A percentile compares a stretch with the other conserved stretches of the same genome.
Conservation (phyloP, 1,140 invertebrate species). For the Araneus ventricosus region DNA sequence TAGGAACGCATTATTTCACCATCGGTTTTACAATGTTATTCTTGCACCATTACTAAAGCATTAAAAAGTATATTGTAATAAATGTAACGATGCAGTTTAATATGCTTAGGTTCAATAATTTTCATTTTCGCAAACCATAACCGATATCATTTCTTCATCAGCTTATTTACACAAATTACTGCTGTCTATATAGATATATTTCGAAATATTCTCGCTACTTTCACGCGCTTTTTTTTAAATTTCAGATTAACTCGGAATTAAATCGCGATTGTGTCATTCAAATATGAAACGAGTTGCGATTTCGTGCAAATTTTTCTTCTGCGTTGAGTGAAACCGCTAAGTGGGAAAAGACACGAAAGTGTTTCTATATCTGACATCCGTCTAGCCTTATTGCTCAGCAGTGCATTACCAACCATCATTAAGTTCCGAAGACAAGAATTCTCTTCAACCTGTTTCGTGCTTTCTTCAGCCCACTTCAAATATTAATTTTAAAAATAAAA, state of each 20-base stretch:
- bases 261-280: neutral
- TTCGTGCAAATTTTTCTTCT: neutral
- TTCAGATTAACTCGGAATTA: no score
- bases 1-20: no score
- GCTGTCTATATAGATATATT: neutral
- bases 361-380: neutral
- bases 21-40: no score
- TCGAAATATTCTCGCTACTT: neutral
- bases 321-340: neutral
- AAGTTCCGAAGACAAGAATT: neutral
- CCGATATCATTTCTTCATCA: no score
- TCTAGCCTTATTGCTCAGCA: conserved; percentile 8
- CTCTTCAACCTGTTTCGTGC: conserved; percentile 1
- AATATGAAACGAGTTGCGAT: neutral
- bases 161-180: no score
- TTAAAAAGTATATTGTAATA: no score
- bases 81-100: no score
- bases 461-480: neutral
- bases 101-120: no score
- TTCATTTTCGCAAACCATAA: no score
- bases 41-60: no score
- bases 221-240: neutral
- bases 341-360: neutral
- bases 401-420: neutral
- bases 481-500: conserved; percentile 21